Evolutionary conservation across 1,140 invertebrate genomes (phyloP).

Genomic region (Drosophila pruinosa): DNA sequence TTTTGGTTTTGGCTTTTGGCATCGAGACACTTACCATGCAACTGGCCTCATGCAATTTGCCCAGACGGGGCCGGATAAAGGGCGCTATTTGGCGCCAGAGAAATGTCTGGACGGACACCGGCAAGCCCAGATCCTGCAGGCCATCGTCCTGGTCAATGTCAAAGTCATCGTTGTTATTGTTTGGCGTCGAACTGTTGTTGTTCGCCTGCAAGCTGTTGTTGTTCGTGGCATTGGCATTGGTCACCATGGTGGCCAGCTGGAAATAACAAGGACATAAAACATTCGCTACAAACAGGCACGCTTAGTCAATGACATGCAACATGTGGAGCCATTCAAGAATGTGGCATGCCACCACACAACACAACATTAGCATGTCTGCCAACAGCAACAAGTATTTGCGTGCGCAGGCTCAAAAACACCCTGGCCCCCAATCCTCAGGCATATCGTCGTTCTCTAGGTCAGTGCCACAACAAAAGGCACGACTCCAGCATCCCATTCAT

Average conservation of each 20-base stretch:
- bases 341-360: constrained; percentile 14
- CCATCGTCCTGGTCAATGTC: constrained; percentile 84
- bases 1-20: neutral
- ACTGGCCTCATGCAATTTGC: constrained; percentile 97
- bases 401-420: constrained; percentile 60
- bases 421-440: neutral
- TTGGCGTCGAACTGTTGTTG: constrained; percentile 77
- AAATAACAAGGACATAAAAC: constrained; percentile 32
- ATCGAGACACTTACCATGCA: constrained; percentile 91
- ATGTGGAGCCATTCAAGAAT: constrained; percentile 63
- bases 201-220: constrained; percentile 70
- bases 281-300: constrained; percentile 10
- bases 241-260: constrained; percentile 74
- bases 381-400: constrained; percentile 77
- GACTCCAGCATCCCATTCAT: neutral
- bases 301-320: constrained; percentile 47
- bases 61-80: constrained; percentile 95
- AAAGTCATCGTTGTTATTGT: constrained; percentile 82
- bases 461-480: constrained; percentile 55
- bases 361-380: constrained; percentile 14
- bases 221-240: constrained; percentile 71
- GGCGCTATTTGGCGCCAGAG: constrained; percentile 98
- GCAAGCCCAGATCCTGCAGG: constrained; percentile 90
- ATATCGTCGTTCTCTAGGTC: constrained; percentile 63
- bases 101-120: constrained; percentile 98